These are phyloP conservation scores for Pemphredon lugubris DNA, from an alignment of 2,888 invertebrate genomes.

Conservation along the genomic window DNA sequence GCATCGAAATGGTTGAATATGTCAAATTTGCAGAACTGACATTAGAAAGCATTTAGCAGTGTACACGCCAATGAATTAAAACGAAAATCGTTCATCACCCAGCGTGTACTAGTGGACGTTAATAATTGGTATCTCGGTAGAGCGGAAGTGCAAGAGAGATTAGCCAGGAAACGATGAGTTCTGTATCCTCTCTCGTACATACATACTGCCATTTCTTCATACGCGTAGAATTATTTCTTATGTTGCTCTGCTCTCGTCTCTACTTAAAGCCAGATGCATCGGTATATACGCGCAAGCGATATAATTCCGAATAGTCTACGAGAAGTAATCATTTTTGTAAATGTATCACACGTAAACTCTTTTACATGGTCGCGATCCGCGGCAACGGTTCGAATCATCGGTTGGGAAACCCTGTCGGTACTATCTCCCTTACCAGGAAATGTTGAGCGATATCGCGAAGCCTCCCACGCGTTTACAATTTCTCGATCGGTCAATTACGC, in stretches of 20 bases:
- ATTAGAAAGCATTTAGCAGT: too few species aligned
- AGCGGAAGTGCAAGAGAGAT: constrained; percentile 46
- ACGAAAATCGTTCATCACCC: background rate
- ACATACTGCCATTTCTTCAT: background rate
- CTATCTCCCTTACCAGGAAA: constrained; percentile 76
- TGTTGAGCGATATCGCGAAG: constrained; percentile 62
- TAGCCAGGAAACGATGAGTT: constrained; percentile 44
- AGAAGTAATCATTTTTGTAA: too few species aligned
- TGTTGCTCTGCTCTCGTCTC: too few species aligned
- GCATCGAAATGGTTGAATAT: too few species aligned
- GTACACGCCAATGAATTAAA: too few species aligned
- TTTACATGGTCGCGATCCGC: too few species aligned
- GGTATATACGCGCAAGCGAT: too few species aligned
- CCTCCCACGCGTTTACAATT: constrained; percentile 16
- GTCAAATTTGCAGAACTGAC: too few species aligned
- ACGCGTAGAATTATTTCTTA: constrained; percentile 1
- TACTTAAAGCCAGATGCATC: too few species aligned
- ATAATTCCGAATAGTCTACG: too few species aligned
- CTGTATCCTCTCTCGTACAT: constrained; percentile 16
- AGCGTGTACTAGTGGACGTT: too few species aligned
- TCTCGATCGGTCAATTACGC: constrained; percentile 8
- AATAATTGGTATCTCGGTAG: constrained; percentile 36
- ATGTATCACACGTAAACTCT: too few species aligned
- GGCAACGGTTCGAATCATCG: background rate
- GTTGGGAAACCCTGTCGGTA: constrained; percentile 34